Conservation (phyloP, 2,888 invertebrate genomes). For the Caenorhabditis auriculariae region DNA sequence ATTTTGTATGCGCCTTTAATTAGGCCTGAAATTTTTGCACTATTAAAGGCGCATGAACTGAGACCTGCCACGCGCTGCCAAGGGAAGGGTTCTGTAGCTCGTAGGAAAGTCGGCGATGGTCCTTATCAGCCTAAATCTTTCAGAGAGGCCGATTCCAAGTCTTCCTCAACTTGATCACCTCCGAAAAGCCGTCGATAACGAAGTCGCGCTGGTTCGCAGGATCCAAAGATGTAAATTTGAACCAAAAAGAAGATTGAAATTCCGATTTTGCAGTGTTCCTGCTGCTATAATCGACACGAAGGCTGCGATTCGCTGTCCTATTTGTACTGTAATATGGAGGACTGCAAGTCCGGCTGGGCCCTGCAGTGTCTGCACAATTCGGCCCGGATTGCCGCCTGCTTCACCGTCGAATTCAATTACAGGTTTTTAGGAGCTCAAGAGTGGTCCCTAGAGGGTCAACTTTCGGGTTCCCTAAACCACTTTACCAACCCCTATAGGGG, state of each 20-base stretch:
- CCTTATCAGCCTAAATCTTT: constrained; percentile 15
- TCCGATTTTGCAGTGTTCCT: constrained; percentile 26
- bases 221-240: constrained; percentile 40
- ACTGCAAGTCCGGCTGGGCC: constrained; percentile 62
- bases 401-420: constrained; percentile 60
- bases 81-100: too few species aligned
- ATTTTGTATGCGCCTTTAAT: too few species aligned
- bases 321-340: constrained; percentile 57
- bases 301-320: constrained; percentile 36
- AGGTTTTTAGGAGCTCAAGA: too few species aligned
- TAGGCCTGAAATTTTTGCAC: too few species aligned
- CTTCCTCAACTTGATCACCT: constrained; percentile 58
- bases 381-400: constrained; percentile 59
- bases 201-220: constrained; percentile 57
- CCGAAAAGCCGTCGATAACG: constrained; percentile 54
- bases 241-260: not conserved
- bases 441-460: too few species aligned
- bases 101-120: not conserved
- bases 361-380: constrained; percentile 61
- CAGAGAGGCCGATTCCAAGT: constrained; percentile 62
- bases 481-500: too few species aligned
- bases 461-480: too few species aligned
- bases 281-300: constrained; percentile 30
- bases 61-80: too few species aligned
- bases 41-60: too few species aligned